phyloP scores from a whole-genome alignment of 2,888 invertebrate genomes.

The Halocaridina rubra region DNA sequence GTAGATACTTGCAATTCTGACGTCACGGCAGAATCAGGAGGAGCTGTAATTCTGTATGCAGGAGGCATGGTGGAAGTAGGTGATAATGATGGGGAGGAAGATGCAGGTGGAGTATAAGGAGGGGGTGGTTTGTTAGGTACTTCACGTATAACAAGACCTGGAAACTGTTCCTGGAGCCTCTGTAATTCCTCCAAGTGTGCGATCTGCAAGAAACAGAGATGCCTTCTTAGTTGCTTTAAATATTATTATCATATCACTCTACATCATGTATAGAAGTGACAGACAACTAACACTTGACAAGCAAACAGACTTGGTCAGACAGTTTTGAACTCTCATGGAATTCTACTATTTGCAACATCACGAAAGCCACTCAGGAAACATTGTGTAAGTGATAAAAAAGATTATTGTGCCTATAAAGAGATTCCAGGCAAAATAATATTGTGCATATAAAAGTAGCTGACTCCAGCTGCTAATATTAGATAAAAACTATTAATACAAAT shows the following conservation, averaged over 20 bases:
- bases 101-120: conserved; percentile 77
- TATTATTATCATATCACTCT: neutral
- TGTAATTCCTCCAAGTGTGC: conserved; percentile 69
- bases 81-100: conserved; percentile 29
- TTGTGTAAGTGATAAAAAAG: neutral
- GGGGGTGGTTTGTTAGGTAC: conserved; percentile 83
- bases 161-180: conserved; percentile 58
- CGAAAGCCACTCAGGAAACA: neutral
- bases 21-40: conserved; percentile 67
- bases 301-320: no score
- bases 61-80: conserved; percentile 22
- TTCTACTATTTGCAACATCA: neutral
- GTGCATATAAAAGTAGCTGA: no score
- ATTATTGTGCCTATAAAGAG: no score
- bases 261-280: no score
- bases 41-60: conserved; percentile 15
- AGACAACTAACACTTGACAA: no score
- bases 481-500: no score
- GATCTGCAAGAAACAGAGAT: conserved; percentile 36
- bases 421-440: no score
- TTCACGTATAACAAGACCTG: conserved; percentile 73
- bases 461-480: no score
- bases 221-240: neutral
- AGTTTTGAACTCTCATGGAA: neutral
- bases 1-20: conserved; percentile 1